phyloP scores from a whole-genome alignment of 2,797 vertebrate genomes.

The Chloroceryle inda region DNA sequence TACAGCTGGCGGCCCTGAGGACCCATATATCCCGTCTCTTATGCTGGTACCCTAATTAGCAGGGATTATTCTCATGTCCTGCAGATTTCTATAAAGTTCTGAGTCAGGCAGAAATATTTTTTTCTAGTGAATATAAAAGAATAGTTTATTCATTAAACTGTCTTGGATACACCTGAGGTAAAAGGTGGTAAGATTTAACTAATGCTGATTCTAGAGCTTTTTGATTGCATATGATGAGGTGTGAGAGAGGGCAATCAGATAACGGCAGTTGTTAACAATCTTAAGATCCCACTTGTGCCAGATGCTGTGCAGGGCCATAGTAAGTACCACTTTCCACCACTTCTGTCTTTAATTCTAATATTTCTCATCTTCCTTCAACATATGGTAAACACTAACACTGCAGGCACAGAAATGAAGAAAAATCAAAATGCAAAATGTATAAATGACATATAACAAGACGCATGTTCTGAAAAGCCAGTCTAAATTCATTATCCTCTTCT shows the following conservation, averaged over 20 bases:
- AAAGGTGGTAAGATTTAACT: not conserved
- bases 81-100: not conserved
- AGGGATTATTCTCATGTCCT: not conserved
- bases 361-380: not conserved
- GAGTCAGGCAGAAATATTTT: not conserved
- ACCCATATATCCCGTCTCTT: too few relatives aligned
- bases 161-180: not conserved
- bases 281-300: not conserved
- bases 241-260: not conserved
- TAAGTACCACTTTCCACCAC: rapidly evolving
- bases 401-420: not conserved
- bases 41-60: rapidly evolving
- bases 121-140: not conserved
- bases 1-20: not conserved
- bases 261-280: not conserved
- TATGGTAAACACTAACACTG: not conserved
- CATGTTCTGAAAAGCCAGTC: not conserved
- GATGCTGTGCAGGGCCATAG: not conserved
- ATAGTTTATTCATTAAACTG: not conserved
- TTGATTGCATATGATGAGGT: not conserved
- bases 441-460: not conserved
- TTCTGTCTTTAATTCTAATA: not conserved
- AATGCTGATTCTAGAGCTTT: not conserved
- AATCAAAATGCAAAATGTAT: not conserved
- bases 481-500: not conserved